Evolutionary conservation across 2,888 invertebrate genomes (phyloP), one percentile per base, ranked within the genome.

Genomic region (Lutraria lutraria): DNA sequence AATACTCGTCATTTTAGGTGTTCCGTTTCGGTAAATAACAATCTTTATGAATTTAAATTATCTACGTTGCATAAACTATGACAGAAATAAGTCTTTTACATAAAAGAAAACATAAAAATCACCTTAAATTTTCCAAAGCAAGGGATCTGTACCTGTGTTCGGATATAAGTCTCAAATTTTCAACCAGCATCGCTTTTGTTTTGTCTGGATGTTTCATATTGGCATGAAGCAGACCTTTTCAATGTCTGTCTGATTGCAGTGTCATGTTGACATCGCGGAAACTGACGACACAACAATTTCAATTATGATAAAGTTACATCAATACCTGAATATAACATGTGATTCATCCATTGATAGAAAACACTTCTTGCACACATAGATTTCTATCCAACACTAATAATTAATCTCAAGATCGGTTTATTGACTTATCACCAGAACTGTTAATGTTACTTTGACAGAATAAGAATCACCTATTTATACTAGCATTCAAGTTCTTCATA

Each of bases 91-190:
- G 8, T 43, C 8, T 2, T 43, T 43, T 43, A 43, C 43, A 43
- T 43, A 43, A 43, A 43, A 43, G 43, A 43, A 43, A 43, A 56
- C 4, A 25, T 15, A 82, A 4, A 12, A 88, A 93, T 93, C 90
- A 95, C 95, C 95, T 94, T 86, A 91, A 92, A 31, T 93, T 93
- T 85, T 95, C 95, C 6, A 94, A 90, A 8, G 94, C 94, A n/a
- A 95, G 63, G 0, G 95, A 95, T 43, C 93, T 85, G 31, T 94
- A 90, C 60, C 95, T 90, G 85, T 94, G 94, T 81, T 95, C 95
- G 53, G 95, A 95, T 34, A 95, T 95, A 83, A 95, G 93, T 93
- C 94, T 90, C 80, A 95, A 91, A 90, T 95, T 95, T 90, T 95
- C 95, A 89, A 95, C 83, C 68, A 95, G 90, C 95, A 95, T 95